These are phyloP conservation scores for Anoplopoma fimbria DNA, from an alignment of 2,113 vertebrate species.

Conservation along the genomic window DNA sequence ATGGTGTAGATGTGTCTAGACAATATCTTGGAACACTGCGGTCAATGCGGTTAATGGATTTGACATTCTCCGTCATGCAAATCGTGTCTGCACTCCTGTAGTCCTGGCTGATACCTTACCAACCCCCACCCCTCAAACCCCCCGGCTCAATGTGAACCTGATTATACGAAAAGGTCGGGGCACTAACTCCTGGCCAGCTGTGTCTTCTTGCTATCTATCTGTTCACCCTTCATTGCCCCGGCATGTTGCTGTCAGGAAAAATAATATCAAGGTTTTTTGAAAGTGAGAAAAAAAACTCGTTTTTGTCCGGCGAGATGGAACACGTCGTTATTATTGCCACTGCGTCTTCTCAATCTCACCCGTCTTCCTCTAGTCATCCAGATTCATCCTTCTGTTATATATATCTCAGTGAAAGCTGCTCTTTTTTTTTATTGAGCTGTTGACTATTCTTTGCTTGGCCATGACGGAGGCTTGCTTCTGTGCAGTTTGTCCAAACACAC, in stretches of 20 bases:
- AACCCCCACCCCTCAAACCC: neutral
- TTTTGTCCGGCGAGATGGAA: neutral
- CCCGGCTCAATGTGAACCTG: slow-evolving; percentile 33
- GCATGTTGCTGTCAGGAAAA: slow-evolving; percentile 22
- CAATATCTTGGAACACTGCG: neutral
- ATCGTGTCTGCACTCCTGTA: neutral
- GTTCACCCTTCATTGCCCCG: slow-evolving; percentile 5
- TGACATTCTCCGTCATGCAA: slow-evolving; percentile 52
- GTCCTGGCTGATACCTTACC: too few relatives aligned
- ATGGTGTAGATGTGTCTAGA: neutral
- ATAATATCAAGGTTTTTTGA: neutral
- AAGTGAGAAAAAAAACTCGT: neutral
- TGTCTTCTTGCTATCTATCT: slow-evolving; percentile 47
- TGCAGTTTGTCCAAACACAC: slow-evolving; percentile 60
- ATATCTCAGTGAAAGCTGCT: too few relatives aligned
- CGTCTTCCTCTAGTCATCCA: neutral
- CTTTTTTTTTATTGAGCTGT: too few relatives aligned
- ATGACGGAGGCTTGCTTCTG: too few relatives aligned
- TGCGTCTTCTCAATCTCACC: neutral
- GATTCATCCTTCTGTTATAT: neutral
- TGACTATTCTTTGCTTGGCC: slow-evolving; percentile 35
- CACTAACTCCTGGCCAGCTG: slow-evolving; percentile 54
- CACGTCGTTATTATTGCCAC: slow-evolving; percentile 24
- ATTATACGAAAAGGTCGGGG: slow-evolving; percentile 55
- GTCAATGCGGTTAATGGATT: slow-evolving; percentile 12